Conservation (phyloP, 1,140 invertebrate species). For the Cydia pomonella region DNA sequence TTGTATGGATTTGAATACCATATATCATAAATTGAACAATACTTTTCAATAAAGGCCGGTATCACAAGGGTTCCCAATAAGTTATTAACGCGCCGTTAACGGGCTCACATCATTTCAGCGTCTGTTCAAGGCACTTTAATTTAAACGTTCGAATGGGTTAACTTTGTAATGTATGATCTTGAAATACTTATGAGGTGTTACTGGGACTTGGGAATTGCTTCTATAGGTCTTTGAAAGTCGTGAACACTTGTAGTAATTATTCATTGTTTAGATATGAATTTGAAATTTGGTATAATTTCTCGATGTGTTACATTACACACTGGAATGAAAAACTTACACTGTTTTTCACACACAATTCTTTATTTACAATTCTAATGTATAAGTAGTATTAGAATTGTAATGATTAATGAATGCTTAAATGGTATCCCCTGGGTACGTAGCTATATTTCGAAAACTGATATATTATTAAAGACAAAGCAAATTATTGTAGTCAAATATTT, state of each 20-base stretch:
- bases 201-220: neutral
- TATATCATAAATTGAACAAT: neutral
- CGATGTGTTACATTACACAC: neutral
- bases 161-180: conserved; percentile 16
- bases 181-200: conserved; percentile 15
- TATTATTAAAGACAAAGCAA: too few relatives aligned
- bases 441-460: too few relatives aligned
- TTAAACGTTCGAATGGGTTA: conserved; percentile 15
- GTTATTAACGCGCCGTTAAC: conserved; percentile 7
- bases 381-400: too few relatives aligned
- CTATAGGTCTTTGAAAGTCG: neutral
- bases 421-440: too few relatives aligned
- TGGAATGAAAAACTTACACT: neutral
- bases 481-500: too few relatives aligned
- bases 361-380: too few relatives aligned
- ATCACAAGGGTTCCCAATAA: neutral
- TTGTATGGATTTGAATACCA: neutral
- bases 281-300: neutral
- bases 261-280: neutral
- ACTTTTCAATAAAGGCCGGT: neutral
- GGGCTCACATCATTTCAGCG: neutral
- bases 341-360: too few relatives aligned
- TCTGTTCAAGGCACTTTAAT: neutral
- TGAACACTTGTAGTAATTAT: conserved; percentile 1
- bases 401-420: too few relatives aligned